Evolutionary conservation across 2,888 invertebrate genomes (phyloP), one percentile per base, ranked within the genome.

Genomic region (Lycaena phlaeas): DNA sequence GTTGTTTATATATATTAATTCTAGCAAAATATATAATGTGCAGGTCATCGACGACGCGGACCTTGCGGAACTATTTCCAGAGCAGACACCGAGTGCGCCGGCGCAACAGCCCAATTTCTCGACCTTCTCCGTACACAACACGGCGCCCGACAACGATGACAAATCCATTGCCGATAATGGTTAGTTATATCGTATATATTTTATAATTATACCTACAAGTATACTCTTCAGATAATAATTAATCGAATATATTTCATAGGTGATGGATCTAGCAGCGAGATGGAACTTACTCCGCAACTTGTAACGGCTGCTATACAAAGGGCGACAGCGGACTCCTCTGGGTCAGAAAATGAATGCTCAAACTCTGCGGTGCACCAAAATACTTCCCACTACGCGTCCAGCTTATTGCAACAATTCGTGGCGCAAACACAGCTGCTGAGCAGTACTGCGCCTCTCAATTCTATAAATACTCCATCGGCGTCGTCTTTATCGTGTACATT

Each of bases 11-110:
- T n/a, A n/a, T n/a, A n/a, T n/a, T n/a, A n/a, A n/a, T n/a, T n/a
- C n/a, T n/a, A n/a, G n/a, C n/a, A n/a, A n/a, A n/a, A n/a, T n/a
- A n/a, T n/a, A n/a, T 46, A 48, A 59, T 61, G 48, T 43, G 40
- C 76, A 90, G 84, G 91, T 92, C 64, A 91, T 92, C 64, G 89
- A 92, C 64, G 91, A 92, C 72, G 92, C 92, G 64, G 92, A 92
- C 73, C 77, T 92, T 54, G 92, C 92, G 50, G 92, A 91, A 52
- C 89, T 93, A 67, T 78, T 93, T 63, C 92, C 92, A 42, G 92
- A 92, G 63, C 90, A 90, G 64, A 89, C 78, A 60, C 57, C 81
- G 65, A 68, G 71, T 73, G 75, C 79, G 76, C 69, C 79, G 74
- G 84, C 87, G 58, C 88, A 64, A 86, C 88, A 69, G 85, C 86